phyloP scores from a whole-genome alignment of 2,888 invertebrate species.

The Cerastoderma edule region DNA sequence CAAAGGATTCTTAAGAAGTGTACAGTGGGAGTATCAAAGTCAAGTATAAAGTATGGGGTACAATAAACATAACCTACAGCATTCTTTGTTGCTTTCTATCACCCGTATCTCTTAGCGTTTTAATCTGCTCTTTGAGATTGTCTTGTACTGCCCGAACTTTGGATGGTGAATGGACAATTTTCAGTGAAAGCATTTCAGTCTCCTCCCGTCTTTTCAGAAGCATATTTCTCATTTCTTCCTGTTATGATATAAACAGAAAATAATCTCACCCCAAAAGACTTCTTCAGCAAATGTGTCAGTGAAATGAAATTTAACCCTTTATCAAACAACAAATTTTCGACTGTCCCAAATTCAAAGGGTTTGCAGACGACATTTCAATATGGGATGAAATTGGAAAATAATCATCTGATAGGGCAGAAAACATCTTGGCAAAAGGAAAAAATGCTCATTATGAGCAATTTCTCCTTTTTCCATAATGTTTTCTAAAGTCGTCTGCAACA shows the following conservation, averaged over 20 bases:
- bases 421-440: too few species aligned
- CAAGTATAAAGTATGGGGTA: background rate
- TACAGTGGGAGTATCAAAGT: too few species aligned
- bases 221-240: constrained; percentile 71
- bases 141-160: constrained; percentile 73
- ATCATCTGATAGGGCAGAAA: too few species aligned
- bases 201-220: constrained; percentile 67
- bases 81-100: constrained; percentile 62
- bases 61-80: constrained; percentile 16
- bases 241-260: background rate
- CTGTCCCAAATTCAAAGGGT: background rate
- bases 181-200: constrained; percentile 69
- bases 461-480: too few species aligned
- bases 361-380: background rate
- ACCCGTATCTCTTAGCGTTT: constrained; percentile 54
- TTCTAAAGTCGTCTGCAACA: too few species aligned
- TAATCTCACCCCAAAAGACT: too few species aligned
- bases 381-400: too few species aligned
- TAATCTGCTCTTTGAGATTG: constrained; percentile 64
- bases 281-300: too few species aligned
- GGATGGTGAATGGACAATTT: constrained; percentile 79
- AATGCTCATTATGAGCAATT: too few species aligned
- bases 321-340: too few species aligned
- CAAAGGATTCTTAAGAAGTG: background rate
- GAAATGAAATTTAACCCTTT: too few species aligned